A percentile compares a stretch with the other conserved stretches of the same genome.
Evolutionary conservation across 2,797 vertebrate species (phyloP).

Genomic region (Tokudaia tokunoshimensis): DNA sequence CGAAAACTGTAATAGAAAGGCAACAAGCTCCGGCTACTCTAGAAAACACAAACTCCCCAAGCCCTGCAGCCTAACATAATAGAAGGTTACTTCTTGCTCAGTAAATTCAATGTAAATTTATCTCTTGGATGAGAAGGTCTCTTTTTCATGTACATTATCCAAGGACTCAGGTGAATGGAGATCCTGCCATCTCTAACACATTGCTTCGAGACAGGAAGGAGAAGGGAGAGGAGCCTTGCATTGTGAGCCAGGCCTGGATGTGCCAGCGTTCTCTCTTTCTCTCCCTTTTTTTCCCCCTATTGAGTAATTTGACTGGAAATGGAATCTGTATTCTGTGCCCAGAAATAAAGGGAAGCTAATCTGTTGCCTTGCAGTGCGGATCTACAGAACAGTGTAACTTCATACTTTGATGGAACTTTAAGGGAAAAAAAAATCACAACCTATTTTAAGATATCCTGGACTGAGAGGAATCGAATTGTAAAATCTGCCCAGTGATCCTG

Average conservation of each 20-base stretch:
- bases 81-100: constrained; percentile 29
- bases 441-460: neutral
- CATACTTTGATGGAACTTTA: neutral
- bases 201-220: neutral
- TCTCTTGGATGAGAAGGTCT: neutral
- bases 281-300: neutral
- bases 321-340: neutral
- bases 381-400: neutral
- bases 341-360: neutral
- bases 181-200: neutral
- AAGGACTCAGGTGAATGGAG: neutral
- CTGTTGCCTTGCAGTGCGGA: neutral
- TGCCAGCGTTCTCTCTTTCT: neutral
- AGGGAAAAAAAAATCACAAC: neutral
- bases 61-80: neutral
- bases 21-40: neutral
- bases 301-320: constrained; percentile 10
- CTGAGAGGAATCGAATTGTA: constrained; percentile 20
- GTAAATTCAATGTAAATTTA: constrained; percentile 29
- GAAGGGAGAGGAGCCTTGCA: neutral
- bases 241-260: neutral
- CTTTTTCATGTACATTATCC: neutral
- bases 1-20: neutral
- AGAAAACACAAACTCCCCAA: neutral
- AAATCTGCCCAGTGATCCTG: neutral